Conservation (phyloP, 2,888 invertebrate genomes). For the Drosophila antonietae region DNA sequence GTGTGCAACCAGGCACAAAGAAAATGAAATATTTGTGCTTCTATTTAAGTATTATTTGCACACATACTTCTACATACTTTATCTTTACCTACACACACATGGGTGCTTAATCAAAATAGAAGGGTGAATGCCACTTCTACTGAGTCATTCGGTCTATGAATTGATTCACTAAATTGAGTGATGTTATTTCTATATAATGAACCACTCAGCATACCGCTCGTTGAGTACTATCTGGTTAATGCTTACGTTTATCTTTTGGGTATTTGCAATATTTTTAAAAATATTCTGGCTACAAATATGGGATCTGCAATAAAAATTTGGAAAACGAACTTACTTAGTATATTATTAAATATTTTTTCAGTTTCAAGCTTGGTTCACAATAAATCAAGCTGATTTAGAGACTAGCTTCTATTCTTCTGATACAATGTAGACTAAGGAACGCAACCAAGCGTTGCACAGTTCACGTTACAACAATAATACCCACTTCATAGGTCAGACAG, state of each 20-base stretch:
- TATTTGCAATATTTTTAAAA: neutral
- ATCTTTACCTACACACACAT: neutral
- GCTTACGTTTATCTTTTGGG: neutral
- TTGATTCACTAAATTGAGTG: constrained; percentile 6
- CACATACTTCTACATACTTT: neutral
- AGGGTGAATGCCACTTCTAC: neutral
- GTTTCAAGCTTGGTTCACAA: neutral
- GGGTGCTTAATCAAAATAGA: neutral
- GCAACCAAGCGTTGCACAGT: constrained; percentile 16
- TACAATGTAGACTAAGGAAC: neutral
- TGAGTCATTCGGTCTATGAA: neutral
- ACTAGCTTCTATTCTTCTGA: neutral
- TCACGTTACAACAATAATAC: constrained; percentile 34
- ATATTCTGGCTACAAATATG: neutral
- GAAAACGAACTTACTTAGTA: no score
- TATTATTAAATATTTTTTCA: neutral
- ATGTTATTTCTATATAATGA: neutral
- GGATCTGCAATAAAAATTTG: neutral
- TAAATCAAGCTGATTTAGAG: neutral
- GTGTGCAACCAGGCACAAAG: constrained; percentile 16
- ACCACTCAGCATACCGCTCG: neutral
- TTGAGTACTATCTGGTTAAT: neutral
- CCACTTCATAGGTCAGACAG: constrained; percentile 32
- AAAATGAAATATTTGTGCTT: constrained; percentile 36
- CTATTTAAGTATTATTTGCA: constrained; percentile 14